phyloP scores from a whole-genome alignment of 2,113 vertebrate species.

The Tachuris rubrigastra region DNA sequence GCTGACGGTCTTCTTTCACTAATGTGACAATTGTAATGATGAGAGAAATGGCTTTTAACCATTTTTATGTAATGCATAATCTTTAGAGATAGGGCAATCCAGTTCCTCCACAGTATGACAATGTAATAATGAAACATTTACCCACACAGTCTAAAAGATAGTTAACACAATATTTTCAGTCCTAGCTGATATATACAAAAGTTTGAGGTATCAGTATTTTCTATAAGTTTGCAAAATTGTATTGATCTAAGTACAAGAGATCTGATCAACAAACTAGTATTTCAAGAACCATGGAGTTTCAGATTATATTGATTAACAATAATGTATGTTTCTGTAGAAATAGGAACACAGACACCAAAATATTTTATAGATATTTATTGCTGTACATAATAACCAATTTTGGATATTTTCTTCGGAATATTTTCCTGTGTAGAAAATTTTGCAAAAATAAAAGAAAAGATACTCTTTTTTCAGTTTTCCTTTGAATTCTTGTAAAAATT shows the following conservation, averaged over 20 bases:
- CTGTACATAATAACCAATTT: background rate
- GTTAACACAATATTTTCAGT: background rate
- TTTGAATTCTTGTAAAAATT: background rate
- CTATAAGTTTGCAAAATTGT: background rate
- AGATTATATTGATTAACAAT: background rate
- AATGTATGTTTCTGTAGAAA: background rate
- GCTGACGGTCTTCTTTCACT: background rate
- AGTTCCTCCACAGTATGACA: background rate
- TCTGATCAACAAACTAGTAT: background rate
- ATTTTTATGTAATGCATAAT: background rate
- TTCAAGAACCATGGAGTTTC: background rate
- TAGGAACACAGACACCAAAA: background rate
- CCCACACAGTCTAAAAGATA: background rate
- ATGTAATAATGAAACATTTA: background rate
- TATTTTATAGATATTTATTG: background rate
- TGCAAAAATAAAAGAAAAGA: background rate
- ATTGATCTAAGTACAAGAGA: background rate
- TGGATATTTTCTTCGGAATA: background rate
- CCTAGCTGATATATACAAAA: background rate
- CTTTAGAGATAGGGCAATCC: background rate
- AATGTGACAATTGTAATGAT: background rate
- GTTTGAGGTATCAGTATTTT: background rate
- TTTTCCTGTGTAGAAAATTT: background rate
- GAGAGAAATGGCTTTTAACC: background rate
- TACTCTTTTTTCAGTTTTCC: background rate